Evolutionary conservation across 2,888 invertebrate species (phyloP).

Genomic region (Artemia sinica): DNA sequence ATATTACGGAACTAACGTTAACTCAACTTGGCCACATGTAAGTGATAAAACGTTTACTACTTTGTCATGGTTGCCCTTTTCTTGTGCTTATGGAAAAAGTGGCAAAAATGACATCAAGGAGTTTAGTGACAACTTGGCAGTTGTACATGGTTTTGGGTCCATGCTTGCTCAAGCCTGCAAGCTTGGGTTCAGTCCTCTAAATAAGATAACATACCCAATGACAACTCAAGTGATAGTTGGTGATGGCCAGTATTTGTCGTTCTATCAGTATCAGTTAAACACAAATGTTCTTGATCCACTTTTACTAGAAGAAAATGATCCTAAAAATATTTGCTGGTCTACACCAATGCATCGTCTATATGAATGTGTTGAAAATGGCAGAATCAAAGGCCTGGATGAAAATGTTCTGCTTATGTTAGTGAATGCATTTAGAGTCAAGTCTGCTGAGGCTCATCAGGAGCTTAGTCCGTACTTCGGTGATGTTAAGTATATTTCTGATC

Average conservation of each 20-base stretch:
- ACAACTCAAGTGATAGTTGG: slow-evolving; percentile 72
- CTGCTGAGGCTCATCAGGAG: slow-evolving; percentile 42
- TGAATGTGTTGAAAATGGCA: slow-evolving; percentile 43
- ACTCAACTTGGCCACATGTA: slow-evolving; percentile 72
- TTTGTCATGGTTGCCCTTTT: slow-evolving; percentile 51
- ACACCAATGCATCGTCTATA: slow-evolving; percentile 52
- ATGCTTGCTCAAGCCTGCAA: slow-evolving; percentile 57
- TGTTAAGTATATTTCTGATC: slow-evolving; percentile 38
- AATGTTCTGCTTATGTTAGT: slow-evolving; percentile 53
- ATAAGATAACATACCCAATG: slow-evolving; percentile 78
- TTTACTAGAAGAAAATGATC: slow-evolving; percentile 43
- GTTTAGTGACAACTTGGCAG: slow-evolving; percentile 47
- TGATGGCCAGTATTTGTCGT: slow-evolving; percentile 68
- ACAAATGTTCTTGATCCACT: slow-evolving; percentile 51
- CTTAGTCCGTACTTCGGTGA: slow-evolving; percentile 54
- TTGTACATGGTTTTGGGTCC: slow-evolving; percentile 64
- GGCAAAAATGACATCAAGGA: slow-evolving; percentile 38
- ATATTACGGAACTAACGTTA: slow-evolving; percentile 52
- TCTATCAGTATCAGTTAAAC: slow-evolving; percentile 81
- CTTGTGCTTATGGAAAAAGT: slow-evolving; percentile 39
- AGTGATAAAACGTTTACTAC: slow-evolving; percentile 51
- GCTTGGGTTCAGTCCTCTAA: slow-evolving; percentile 70
- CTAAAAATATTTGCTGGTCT: slow-evolving; percentile 62
- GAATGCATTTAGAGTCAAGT: slow-evolving; percentile 52
- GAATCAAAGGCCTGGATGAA: slow-evolving; percentile 45